These are phyloP conservation scores for Cyprinodon tularosa DNA, from an alignment of 2,113 vertebrate genomes.

Conservation along the genomic window DNA sequence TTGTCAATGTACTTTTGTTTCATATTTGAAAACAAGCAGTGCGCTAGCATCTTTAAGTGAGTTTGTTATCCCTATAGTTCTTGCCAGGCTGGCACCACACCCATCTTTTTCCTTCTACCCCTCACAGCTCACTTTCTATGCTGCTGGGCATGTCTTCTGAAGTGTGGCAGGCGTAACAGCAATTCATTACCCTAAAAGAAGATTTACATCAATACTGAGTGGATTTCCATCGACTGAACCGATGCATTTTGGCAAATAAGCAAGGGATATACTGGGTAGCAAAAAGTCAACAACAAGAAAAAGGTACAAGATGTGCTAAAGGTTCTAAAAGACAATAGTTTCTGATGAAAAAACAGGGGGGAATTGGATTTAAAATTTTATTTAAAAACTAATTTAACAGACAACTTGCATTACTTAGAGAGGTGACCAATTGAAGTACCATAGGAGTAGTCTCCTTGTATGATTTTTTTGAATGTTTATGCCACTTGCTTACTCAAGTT, in stretches of 20 bases:
- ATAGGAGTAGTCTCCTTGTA: no score
- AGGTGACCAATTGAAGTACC: no score
- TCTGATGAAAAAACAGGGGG: slow-evolving; percentile 22
- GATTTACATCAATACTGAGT: slow-evolving; percentile 64
- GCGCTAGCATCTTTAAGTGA: background rate
- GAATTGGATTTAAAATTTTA: background rate
- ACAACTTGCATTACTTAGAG: no score
- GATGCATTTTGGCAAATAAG: slow-evolving; percentile 61
- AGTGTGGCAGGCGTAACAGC: slow-evolving; percentile 45
- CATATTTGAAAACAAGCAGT: background rate
- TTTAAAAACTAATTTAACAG: background rate
- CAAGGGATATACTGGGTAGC: slow-evolving; percentile 50
- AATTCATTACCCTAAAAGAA: slow-evolving; percentile 59
- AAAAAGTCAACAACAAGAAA: slow-evolving; percentile 21
- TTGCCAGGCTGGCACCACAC: slow-evolving; percentile 28
- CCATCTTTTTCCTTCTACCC: slow-evolving; percentile 13
- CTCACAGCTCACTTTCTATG: slow-evolving; percentile 24
- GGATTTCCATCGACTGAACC: slow-evolving; percentile 60
- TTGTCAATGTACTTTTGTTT: background rate
- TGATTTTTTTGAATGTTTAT: no score
- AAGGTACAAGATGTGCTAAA: slow-evolving; percentile 5
- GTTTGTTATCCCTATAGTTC: background rate
- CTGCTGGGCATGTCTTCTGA: slow-evolving; percentile 33
- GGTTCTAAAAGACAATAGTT: slow-evolving; percentile 15
- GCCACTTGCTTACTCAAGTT: no score